Evolutionary conservation across 1,140 invertebrate species (phyloP).

Genomic region (Thaumetopoea pityocampa): DNA sequence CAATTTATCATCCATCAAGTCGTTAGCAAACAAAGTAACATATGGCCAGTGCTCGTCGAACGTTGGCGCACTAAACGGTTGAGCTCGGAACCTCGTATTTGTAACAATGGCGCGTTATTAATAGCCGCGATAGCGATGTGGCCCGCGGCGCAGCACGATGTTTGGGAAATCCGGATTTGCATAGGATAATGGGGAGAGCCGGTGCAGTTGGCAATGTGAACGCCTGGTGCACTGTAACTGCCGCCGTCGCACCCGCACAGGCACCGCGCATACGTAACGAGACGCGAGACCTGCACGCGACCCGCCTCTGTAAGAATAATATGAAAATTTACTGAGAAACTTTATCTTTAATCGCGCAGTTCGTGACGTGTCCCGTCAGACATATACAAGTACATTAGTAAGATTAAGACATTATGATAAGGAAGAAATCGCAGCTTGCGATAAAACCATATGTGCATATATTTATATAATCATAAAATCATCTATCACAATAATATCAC

Average conservation of each 20-base stretch:
- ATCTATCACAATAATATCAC: too few species aligned
- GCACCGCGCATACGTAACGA: conserved; percentile 22
- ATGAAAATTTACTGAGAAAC: too few species aligned
- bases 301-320: too few species aligned
- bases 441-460: too few species aligned
- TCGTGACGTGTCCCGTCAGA: too few species aligned
- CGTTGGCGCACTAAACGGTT: conserved; percentile 48
- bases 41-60: conserved; percentile 52
- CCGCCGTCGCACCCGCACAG: conserved; percentile 7
- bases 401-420: too few species aligned
- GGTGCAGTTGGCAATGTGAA: conserved; percentile 39
- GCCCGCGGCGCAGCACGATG: conserved; percentile 59
- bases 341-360: too few species aligned
- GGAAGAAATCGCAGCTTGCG: too few species aligned
- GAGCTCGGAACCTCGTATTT: conserved; percentile 48
- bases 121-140: conserved; percentile 63
- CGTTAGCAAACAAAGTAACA: conserved; percentile 38
- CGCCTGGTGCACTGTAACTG: conserved; percentile 19
- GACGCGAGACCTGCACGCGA: too few species aligned
- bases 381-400: too few species aligned
- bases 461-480: too few species aligned
- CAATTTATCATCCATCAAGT: conserved; percentile 7
- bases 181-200: conserved; percentile 64
- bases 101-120: conserved; percentile 61
- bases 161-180: conserved; percentile 71